Evolutionary conservation across 2,797 vertebrate species (phyloP).

Genomic region (Psittacula derbiana): DNA sequence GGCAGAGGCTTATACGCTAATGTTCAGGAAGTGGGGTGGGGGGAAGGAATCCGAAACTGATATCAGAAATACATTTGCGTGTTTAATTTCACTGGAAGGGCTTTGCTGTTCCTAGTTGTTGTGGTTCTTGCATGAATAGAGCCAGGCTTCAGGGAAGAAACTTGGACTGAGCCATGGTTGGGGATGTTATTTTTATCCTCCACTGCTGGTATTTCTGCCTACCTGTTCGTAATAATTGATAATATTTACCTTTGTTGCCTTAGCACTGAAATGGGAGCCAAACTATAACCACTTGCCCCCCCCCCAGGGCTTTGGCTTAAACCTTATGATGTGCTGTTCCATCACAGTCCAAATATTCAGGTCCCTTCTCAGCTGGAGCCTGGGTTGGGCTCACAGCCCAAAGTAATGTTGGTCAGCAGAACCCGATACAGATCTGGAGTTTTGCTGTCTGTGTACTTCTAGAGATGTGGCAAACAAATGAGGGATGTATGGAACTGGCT

Average conservation of each 20-base stretch:
- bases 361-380: neutral
- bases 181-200: neutral
- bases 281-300: too few relatives aligned
- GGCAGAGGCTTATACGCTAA: slow-evolving; percentile 1
- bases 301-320: neutral
- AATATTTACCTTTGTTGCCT: neutral
- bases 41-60: neutral
- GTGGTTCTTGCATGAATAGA: neutral
- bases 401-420: neutral
- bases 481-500: neutral
- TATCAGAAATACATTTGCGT: neutral
- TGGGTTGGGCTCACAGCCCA: neutral
- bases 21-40: slow-evolving; percentile 29
- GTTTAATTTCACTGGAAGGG: neutral
- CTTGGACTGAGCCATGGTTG: neutral
- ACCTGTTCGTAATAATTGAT: neutral
- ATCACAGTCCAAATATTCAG: neutral
- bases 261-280: neutral
- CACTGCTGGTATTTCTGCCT: neutral
- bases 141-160: neutral
- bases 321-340: neutral
- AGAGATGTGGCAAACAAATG: neutral
- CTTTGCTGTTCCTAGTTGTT: neutral
- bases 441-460: neutral
- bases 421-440: neutral